Evolutionary conservation across 1,140 invertebrate species (phyloP), one percentile per base, ranked within the genome.

Genomic region (Drosophila neocordata): DNA sequence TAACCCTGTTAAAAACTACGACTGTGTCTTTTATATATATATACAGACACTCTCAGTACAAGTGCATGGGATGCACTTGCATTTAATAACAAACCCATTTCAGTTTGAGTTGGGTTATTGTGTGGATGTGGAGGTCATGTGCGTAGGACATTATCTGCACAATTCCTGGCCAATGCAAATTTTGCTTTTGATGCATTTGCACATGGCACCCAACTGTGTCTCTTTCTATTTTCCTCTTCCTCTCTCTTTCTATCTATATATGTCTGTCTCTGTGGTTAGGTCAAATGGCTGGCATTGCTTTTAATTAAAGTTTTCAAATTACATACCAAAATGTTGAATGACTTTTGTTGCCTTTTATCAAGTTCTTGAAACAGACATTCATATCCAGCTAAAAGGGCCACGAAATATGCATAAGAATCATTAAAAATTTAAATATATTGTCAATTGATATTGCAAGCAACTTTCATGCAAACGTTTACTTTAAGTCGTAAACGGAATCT

Each of bases 271-370:
- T 56, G 65, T 62, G 63, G 64, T 38, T 71, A 35, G 41, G 41
- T 48, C 51, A 27, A 27, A 44, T 59, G 53, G 63, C 22, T 53
- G 74, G 68, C 53, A 48, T 56, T 67, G 79, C 74, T 76, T 82
- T 82, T 82, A 82, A 82, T 82, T 82, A 82, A 82, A 83, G 77
- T 83, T 82, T 80, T 68, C 64, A 82, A 82, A 82, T 82, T 82
- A 78, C 79, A 56, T 55, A 34, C 53, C 13, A 73, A 82, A 73
- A 82, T 48, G 74, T 79, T 78, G 74, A 82, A 71, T 69, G 61
- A 75, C 68, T 79, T 60, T 74, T 53, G 62, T 73, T 64, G 37
- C 61, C 61, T 65, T 55, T 41, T 60, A 53, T 58, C 63, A 57
- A 56, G 44, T 22, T 64, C 41, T 20, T 48, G 2, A 9, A 20